Base-by-base conservation (phyloP, 2,888 invertebrate species). In the Melanargia galathea region DNA sequence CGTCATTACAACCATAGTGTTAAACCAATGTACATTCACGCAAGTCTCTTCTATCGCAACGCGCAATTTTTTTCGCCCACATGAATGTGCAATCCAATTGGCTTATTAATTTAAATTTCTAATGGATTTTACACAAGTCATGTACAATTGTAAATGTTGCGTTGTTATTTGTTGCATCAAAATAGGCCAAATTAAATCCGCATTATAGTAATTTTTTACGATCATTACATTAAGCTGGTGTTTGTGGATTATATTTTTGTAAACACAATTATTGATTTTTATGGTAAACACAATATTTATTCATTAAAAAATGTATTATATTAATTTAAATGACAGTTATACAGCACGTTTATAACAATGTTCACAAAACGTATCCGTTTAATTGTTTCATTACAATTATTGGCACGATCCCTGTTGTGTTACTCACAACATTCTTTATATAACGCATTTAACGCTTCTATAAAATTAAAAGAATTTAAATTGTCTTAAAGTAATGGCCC, bases 61-160 rank as follows among this genome's bases (percentile, higher is more conserved):
- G 62, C 51, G 49, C 18, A 33, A 43, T 56, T 59, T 67, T 60
- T n/a, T 56, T 45, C 35, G 57, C 62, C 48, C 63, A 52, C 60
- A 43, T 55, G 57, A 56, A 60, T 46, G 61, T 58, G 56, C 35
- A 43, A 52, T 33, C 48, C 55, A 56, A 58, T 58, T 35, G 22
- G 57, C 64, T 45, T 64, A 48, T 48, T 60, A 54, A 63, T 62
- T 66, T 66, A 57, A 69, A 69, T 63, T 67, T 62, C 63, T 62
- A 69, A 68, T 68, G 52, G 59, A 38, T 52, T 68, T 63, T 45
- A 30, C 43, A 43, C 56, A 55, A 33, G 20, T 20, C 35, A 22
- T 54, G 43, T 54, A 52, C 51, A 10, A 38, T 40, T 49, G 30
- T 62, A 40, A 22, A 33, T n/a, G 40, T 55, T 56, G 43, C 56